Evolutionary conservation across 2,888 invertebrate species (phyloP).

Genomic region (Scrobipalpa costella): DNA sequence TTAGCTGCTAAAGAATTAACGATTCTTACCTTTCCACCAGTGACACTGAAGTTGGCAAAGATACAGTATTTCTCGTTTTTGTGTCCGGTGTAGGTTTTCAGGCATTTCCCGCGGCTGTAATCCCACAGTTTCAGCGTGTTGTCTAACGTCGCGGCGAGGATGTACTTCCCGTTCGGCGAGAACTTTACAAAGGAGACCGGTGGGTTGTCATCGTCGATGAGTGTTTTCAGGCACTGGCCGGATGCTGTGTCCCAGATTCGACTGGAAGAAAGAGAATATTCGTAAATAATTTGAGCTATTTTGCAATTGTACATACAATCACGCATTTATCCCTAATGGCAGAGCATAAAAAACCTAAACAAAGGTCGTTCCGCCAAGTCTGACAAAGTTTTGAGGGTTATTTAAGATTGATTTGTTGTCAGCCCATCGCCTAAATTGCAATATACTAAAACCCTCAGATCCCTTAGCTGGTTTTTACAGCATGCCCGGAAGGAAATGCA

Average conservation of each 20-base stretch:
- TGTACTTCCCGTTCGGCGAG: constrained; percentile 99
- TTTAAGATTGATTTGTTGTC: too few species aligned
- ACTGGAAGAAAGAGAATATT: constrained; percentile 75
- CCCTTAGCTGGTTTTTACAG: too few species aligned
- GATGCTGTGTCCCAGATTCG: constrained; percentile 99
- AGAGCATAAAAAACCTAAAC: too few species aligned
- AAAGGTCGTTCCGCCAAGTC: too few species aligned
- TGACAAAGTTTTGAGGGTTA: too few species aligned
- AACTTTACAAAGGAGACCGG: constrained; percentile 99
- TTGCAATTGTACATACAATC: too few species aligned
- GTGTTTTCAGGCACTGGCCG: constrained; percentile 98
- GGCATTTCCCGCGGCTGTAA: constrained; percentile 98
- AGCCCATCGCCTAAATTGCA: too few species aligned
- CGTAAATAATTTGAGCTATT: too few species aligned
- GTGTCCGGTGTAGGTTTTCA: constrained; percentile 99
- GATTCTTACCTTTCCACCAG: constrained; percentile 95
- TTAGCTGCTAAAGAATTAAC: too few species aligned
- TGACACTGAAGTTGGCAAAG: constrained; percentile 99
- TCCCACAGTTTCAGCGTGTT: constrained; percentile 99
- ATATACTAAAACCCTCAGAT: too few species aligned
- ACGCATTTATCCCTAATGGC: too few species aligned
- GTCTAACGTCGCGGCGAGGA: constrained; percentile 98
- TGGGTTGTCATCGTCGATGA: constrained; percentile 99
- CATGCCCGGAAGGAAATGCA: too few species aligned
- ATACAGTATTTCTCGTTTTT: constrained; percentile 99